A percentile compares a stretch with the other conserved stretches of the same genome.
Evolutionary conservation across 2,888 invertebrate species (phyloP).

Genomic region (Brachylomia viminalis): DNA sequence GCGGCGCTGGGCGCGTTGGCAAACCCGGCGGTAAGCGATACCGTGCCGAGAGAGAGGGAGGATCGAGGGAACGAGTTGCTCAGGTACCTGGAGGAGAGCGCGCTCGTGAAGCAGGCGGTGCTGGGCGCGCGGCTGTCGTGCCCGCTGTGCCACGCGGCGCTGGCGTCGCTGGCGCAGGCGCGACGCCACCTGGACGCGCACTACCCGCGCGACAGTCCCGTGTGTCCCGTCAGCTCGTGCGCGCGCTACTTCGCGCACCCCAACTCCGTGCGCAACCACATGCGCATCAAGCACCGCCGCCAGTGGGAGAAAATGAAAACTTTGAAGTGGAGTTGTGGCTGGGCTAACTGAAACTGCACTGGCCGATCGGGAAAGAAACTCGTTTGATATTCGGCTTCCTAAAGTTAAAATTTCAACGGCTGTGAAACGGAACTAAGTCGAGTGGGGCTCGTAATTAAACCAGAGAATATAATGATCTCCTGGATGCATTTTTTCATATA

Average conservation of each 20-base stretch:
- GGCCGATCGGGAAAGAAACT: constrained; percentile 40
- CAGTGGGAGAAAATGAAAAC: constrained; percentile 97
- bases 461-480: constrained; percentile 82
- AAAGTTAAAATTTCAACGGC: constrained; percentile 74
- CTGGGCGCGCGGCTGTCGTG: constrained; percentile 87
- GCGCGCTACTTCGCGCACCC: constrained; percentile 95
- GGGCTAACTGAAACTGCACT: constrained; percentile 78
- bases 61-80: constrained; percentile 65
- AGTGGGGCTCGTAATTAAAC: constrained; percentile 73
- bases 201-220: constrained; percentile 96
- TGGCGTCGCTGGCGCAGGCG: constrained; percentile 92
- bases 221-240: constrained; percentile 94
- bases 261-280: constrained; percentile 96
- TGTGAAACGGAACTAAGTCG: constrained; percentile 77
- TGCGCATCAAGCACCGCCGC: constrained; percentile 95
- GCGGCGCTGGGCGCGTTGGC: constrained; percentile 77
- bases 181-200: constrained; percentile 95
- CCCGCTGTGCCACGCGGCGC: constrained; percentile 93
- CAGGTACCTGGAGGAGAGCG: constrained; percentile 70
- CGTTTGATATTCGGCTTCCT: constrained; percentile 63
- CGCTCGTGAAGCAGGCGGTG: constrained; percentile 53
- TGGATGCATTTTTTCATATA: constrained; percentile 81
- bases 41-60: constrained; percentile 76
- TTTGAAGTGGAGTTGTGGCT: constrained; percentile 93
- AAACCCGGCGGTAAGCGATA: constrained; percentile 74